These are phyloP conservation scores for Mastomys natalensis DNA, from an alignment of 2,113 vertebrate genomes.

Conservation along the genomic window DNA sequence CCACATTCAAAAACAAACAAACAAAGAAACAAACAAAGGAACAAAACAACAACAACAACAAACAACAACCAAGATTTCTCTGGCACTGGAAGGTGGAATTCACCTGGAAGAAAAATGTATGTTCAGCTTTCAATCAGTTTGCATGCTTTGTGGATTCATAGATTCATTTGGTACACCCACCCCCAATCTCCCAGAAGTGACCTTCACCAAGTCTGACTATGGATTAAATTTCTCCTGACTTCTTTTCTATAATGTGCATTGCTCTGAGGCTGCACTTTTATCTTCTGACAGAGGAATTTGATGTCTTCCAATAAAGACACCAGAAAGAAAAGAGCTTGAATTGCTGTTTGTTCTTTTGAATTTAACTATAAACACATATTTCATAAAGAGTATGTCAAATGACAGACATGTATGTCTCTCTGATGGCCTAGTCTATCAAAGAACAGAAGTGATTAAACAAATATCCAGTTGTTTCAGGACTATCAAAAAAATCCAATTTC, in stretches of 20 bases:
- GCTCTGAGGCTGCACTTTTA: slow-evolving; percentile 23
- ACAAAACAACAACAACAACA: background rate
- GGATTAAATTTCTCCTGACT: slow-evolving; percentile 40
- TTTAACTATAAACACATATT: slow-evolving; percentile 76
- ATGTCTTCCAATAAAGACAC: slow-evolving; percentile 49
- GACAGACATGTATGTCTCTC: background rate
- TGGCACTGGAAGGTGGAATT: slow-evolving; percentile 71
- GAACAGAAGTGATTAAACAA: slow-evolving; percentile 50
- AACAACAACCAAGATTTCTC: background rate
- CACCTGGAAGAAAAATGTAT: slow-evolving; percentile 62
- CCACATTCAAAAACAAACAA: background rate
- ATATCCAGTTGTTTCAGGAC: slow-evolving; percentile 2
- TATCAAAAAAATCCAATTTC: slow-evolving; percentile 39
- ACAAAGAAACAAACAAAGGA: background rate
- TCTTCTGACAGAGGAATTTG: slow-evolving; percentile 52
- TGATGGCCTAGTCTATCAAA: background rate
- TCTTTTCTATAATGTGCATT: slow-evolving; percentile 32
- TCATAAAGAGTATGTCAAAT: slow-evolving; percentile 52
- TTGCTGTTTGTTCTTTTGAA: background rate
- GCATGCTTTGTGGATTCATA: slow-evolving; percentile 44
- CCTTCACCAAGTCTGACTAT: slow-evolving; percentile 48
- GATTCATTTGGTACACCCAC: slow-evolving; percentile 72
- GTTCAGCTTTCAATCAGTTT: slow-evolving; percentile 64
- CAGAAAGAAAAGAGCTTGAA: slow-evolving; percentile 59
- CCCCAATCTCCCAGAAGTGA: slow-evolving; percentile 51